Conservation (phyloP, 2,797 vertebrate genomes). For the Melanotaenia pygmaea region DNA sequence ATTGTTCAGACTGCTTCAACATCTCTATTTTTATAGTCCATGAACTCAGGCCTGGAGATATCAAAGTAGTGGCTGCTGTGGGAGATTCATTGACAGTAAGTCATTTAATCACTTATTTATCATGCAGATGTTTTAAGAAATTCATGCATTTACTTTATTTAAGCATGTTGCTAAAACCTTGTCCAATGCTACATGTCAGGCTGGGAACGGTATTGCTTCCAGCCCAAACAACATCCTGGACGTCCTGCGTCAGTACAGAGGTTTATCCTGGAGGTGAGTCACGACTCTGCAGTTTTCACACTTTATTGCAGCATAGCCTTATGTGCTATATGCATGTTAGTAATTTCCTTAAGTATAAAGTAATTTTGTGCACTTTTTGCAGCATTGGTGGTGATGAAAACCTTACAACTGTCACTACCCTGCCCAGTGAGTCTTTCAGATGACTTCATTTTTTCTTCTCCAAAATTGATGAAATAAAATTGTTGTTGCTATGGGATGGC, state of each 20-base stretch:
- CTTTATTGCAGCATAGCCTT: neutral
- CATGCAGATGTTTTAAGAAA: neutral
- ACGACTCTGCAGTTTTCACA: neutral
- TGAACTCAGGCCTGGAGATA: conserved; percentile 86
- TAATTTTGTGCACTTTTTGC: conserved; percentile 1
- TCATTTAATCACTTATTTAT: conserved; percentile 1
- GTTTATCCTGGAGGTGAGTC: conserved; percentile 90
- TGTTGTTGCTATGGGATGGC: neutral
- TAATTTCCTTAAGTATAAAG: neutral
- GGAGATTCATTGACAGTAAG: conserved; percentile 94
- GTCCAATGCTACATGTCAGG: conserved; percentile 77
- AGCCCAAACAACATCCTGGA: conserved; percentile 75
- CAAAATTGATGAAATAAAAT: neutral
- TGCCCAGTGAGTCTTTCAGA: conserved; percentile 88
- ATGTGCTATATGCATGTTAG: neutral
- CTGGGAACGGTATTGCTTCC: conserved; percentile 87
- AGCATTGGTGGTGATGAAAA: conserved; percentile 89
- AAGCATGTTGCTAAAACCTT: neutral
- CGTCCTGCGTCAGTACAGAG: conserved; percentile 85
- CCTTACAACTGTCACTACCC: conserved; percentile 86
- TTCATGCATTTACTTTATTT: neutral
- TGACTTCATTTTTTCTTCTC: neutral
- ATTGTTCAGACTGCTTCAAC: neutral
- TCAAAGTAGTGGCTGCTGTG: conserved; percentile 88
- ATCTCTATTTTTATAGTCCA: conserved; percentile 82